Conservation (phyloP, 2,113 vertebrate genomes). For the Megalops atlanticus region DNA sequence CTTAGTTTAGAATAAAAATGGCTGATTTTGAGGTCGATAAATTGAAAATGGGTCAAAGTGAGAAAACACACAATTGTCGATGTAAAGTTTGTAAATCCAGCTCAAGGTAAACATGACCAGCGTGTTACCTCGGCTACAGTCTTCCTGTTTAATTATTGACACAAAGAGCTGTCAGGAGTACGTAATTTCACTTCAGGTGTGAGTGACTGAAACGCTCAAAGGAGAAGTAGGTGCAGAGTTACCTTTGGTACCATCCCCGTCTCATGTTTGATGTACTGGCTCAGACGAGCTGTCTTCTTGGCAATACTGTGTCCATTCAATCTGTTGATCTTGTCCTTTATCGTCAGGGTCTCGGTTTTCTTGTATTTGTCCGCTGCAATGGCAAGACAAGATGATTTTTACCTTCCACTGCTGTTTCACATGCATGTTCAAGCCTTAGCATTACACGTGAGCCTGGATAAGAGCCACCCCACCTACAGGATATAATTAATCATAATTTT, state of each 20-base stretch:
- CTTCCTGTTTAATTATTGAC: constrained; percentile 21
- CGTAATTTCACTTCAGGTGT: not conserved
- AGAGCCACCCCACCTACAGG: not conserved
- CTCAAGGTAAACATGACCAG: constrained; percentile 1
- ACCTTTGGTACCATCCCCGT: constrained; percentile 86
- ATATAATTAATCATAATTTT: not conserved
- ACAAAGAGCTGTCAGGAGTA: not conserved
- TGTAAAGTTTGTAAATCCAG: not conserved
- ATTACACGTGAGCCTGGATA: not conserved
- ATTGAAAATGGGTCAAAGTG: too few relatives aligned
- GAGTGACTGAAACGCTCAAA: not conserved
- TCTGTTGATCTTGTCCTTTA: constrained; percentile 84
- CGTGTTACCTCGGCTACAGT: not conserved
- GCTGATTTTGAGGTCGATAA: too few relatives aligned
- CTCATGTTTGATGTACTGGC: constrained; percentile 86
- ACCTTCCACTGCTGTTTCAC: not conserved
- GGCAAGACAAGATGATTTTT: not conserved
- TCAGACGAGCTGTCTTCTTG: constrained; percentile 88
- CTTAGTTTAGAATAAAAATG: too few relatives aligned
- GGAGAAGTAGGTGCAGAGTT: not conserved
- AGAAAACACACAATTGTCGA: not conserved
- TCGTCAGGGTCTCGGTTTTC: constrained; percentile 80
- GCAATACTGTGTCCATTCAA: constrained; percentile 89
- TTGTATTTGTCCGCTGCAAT: constrained; percentile 86
- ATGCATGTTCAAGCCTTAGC: not conserved